Evolutionary conservation across 2,888 invertebrate genomes (phyloP).

Genomic region (Mactromeris polynyma): DNA sequence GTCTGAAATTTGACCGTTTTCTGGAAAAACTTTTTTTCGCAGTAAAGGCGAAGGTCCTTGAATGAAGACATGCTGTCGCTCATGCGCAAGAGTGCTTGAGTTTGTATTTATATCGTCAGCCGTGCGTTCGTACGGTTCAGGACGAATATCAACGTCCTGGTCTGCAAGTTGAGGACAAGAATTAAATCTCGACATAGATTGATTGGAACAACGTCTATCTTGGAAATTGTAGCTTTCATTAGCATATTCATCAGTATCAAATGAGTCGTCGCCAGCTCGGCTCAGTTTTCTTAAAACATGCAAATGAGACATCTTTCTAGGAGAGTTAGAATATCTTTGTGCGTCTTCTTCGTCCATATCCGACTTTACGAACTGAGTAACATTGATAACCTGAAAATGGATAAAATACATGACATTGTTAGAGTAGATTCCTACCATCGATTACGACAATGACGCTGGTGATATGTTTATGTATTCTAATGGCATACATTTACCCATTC

Average conservation of each 20-base stretch:
- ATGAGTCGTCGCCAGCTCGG: conserved; percentile 51
- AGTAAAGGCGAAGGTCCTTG: conserved; percentile 57
- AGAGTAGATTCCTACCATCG: background rate
- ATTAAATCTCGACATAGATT: conserved; percentile 70
- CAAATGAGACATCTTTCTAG: conserved; percentile 58
- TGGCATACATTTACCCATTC: background rate
- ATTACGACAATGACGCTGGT: background rate
- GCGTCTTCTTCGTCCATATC: background rate
- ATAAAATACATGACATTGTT: background rate
- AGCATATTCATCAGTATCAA: conserved; percentile 59
- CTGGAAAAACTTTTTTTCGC: conserved; percentile 42
- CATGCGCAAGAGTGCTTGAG: conserved; percentile 37
- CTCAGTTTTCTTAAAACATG: conserved; percentile 60
- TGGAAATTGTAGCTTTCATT: conserved; percentile 61
- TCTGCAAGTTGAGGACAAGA: conserved; percentile 74
- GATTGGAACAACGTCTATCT: conserved; percentile 70
- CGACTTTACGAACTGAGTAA: background rate
- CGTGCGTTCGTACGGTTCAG: conserved; percentile 65
- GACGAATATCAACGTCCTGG: conserved; percentile 39
- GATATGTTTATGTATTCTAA: background rate
- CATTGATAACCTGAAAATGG: background rate
- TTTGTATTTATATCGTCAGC: conserved; percentile 68
- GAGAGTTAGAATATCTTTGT: conserved; percentile 23
- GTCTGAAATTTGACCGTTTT: conserved; percentile 70
- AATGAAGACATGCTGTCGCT: conserved; percentile 51